phyloP scores from a whole-genome alignment of 2,888 invertebrate species.

The Teleogryllus oceanicus region DNA sequence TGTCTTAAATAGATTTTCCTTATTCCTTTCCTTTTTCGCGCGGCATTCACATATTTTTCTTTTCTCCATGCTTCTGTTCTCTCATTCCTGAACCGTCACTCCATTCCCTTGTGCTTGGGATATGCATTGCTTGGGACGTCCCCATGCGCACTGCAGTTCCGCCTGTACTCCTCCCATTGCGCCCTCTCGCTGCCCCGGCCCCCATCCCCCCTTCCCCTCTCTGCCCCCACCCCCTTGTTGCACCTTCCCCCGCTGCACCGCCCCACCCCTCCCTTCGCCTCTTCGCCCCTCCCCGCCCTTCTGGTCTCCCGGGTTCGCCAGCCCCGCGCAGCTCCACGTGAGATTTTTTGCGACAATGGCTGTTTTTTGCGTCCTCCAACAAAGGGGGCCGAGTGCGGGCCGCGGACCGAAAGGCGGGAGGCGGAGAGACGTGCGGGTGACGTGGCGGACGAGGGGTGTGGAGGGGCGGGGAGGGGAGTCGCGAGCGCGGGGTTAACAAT shows the following conservation, averaged over 20 bases:
- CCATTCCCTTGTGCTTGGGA: too few relatives aligned
- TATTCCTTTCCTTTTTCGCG: too few relatives aligned
- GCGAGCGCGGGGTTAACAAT: background rate
- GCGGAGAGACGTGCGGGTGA: background rate
- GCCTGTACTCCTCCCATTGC: too few relatives aligned
- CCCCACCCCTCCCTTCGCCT: background rate
- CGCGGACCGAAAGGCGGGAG: background rate
- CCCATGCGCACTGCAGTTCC: too few relatives aligned
- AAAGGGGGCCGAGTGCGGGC: background rate
- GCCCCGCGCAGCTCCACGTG: background rate
- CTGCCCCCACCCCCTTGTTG: background rate
- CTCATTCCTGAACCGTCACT: too few relatives aligned
- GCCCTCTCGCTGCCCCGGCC: too few relatives aligned
- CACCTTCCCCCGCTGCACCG: too few relatives aligned
- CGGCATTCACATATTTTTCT: too few relatives aligned
- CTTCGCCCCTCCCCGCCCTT: background rate
- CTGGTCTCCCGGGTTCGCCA: background rate
- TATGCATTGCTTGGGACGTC: too few relatives aligned
- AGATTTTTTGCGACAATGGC: background rate
- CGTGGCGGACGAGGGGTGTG: background rate
- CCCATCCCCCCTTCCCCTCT: background rate
- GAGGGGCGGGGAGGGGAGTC: background rate
- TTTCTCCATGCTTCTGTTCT: too few relatives aligned
- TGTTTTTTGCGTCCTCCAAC: background rate
- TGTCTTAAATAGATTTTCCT: too few relatives aligned